These are phyloP conservation scores for Ciconia boyciana DNA, from an alignment of 2,113 vertebrate species.

Conservation along the genomic window DNA sequence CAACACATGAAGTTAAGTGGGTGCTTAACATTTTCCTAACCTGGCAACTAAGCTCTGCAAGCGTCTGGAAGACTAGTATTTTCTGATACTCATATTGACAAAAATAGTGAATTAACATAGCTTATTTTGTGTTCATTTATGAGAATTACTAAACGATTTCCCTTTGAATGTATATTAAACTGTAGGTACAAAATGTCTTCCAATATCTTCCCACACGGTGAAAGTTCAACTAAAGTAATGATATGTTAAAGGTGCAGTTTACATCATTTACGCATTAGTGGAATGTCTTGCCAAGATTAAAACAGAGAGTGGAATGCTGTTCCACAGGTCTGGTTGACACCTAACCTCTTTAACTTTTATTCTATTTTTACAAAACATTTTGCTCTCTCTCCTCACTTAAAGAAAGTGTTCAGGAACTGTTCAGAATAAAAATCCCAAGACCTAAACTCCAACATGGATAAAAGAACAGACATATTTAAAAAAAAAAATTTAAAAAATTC, in stretches of 20 bases:
- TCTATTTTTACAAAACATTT: neutral
- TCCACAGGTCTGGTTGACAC: neutral
- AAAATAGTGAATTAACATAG: neutral
- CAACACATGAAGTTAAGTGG: neutral
- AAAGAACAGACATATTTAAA: neutral
- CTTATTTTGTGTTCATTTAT: neutral
- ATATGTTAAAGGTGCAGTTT: neutral
- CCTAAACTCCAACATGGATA: neutral
- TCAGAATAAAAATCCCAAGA: neutral
- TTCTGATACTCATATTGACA: neutral
- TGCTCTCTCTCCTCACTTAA: neutral
- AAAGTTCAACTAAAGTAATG: constrained; percentile 4
- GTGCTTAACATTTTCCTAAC: neutral
- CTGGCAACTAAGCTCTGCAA: neutral
- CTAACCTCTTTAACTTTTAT: neutral
- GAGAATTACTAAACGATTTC: neutral
- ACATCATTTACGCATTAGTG: neutral
- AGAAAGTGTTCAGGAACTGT: neutral
- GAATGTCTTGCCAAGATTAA: neutral
- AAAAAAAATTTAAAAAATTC: neutral
- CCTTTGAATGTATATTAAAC: neutral
- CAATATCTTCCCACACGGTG: neutral
- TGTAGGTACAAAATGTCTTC: neutral
- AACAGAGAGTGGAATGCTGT: neutral
- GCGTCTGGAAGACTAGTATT: neutral